These are phyloP conservation scores for Zaprionus davidi DNA, from an alignment of 1,140 invertebrate species.

Conservation along the genomic window DNA sequence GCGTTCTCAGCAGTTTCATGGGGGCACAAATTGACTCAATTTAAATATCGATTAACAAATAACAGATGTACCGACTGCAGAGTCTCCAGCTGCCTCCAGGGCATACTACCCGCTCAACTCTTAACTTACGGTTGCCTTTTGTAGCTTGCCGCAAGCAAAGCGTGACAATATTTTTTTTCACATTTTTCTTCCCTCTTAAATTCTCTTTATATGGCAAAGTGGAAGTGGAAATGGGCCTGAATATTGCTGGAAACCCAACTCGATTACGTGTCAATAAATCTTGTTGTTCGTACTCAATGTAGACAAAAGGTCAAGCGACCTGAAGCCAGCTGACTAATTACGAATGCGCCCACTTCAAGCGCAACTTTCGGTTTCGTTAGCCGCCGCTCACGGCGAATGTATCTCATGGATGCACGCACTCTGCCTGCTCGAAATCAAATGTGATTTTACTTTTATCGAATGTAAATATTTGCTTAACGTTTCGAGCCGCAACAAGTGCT, in stretches of 20 bases:
- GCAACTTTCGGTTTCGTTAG: conserved; percentile 43
- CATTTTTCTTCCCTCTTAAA: not conserved
- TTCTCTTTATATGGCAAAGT: not conserved
- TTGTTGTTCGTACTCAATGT: conserved; percentile 25
- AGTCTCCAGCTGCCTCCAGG: not conserved
- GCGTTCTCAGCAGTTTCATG: conserved; percentile 30
- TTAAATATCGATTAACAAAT: conserved; percentile 69
- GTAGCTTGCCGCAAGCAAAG: conserved; percentile 26
- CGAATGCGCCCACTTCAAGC: conserved; percentile 58
- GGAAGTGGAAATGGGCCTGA: conserved; percentile 6
- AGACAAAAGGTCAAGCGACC: conserved; percentile 54
- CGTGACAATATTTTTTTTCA: conserved; percentile 31
- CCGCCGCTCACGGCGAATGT: conserved; percentile 13
- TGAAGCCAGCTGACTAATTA: conserved; percentile 56
- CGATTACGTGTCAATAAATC: conserved; percentile 45
- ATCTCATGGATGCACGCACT: conserved; percentile 46
- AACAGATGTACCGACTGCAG: conserved; percentile 10
- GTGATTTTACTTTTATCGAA: conserved; percentile 47
- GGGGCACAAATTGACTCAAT: conserved; percentile 57
- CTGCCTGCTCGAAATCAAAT: conserved; percentile 17
- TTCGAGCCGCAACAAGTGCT: conserved; percentile 52
- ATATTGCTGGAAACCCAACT: conserved; percentile 16
- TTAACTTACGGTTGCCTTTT: conserved; percentile 21
- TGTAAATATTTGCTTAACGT: conserved; percentile 59
- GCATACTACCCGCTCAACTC: not conserved